Evolutionary conservation across 2,113 vertebrate genomes (phyloP).

Genomic region (Anguilla japonica): DNA sequence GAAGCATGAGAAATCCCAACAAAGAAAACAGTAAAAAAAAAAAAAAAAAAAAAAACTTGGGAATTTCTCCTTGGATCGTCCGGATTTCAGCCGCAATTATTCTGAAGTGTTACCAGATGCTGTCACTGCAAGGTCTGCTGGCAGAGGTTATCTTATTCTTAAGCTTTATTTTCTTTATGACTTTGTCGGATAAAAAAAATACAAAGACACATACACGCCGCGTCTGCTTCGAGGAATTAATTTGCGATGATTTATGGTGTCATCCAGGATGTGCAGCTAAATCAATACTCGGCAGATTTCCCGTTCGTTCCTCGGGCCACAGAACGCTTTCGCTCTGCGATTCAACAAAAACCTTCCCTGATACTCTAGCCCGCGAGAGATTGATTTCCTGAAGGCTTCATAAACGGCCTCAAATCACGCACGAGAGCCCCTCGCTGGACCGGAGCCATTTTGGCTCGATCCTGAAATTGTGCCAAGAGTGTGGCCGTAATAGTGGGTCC

Average conservation of each 20-base stretch:
- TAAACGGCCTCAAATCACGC: constrained; percentile 20
- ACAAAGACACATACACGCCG: constrained; percentile 9
- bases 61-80: constrained; percentile 53
- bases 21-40: constrained; percentile 48
- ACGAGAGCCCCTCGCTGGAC: background rate
- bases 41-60: constrained; percentile 36
- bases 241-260: constrained; percentile 17
- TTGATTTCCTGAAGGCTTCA: constrained; percentile 12
- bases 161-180: constrained; percentile 36
- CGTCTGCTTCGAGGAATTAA: constrained; percentile 16
- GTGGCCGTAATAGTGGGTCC: background rate
- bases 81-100: constrained; percentile 57
- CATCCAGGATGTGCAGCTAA: constrained; percentile 19
- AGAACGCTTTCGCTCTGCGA: background rate
- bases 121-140: constrained; percentile 41
- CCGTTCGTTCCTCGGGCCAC: background rate
- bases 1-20: constrained; percentile 47
- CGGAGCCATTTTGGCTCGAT: constrained; percentile 27
- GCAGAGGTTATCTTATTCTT: constrained; percentile 45
- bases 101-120: constrained; percentile 63
- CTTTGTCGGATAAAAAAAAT: constrained; percentile 24
- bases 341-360: constrained; percentile 5
- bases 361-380: constrained; percentile 19
- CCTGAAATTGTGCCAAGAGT: constrained; percentile 21
- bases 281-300: background rate